Conservation (phyloP, 2,888 invertebrate genomes). For the Tortricodes alternella region DNA sequence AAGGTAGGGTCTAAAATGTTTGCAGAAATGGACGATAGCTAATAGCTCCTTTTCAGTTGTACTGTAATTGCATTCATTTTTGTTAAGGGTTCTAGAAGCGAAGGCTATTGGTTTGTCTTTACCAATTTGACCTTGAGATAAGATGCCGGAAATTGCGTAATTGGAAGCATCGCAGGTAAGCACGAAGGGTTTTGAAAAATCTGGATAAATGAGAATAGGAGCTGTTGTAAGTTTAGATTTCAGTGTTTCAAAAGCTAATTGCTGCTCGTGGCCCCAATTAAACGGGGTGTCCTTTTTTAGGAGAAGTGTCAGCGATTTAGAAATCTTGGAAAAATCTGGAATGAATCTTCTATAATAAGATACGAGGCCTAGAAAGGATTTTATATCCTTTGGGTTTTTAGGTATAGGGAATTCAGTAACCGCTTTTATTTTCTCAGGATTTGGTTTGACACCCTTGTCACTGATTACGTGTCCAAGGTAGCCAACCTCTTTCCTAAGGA, state of each 20-base stretch:
- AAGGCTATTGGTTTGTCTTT: conserved; percentile 21
- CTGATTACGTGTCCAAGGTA: conserved; percentile 27
- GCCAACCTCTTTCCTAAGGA: not conserved
- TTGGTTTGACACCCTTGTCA: conserved; percentile 24
- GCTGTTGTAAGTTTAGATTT: conserved; percentile 10
- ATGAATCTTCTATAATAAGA: conserved; percentile 30
- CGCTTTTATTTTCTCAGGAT: conserved; percentile 29
- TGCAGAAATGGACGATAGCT: conserved; percentile 23
- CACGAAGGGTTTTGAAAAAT: conserved; percentile 17
- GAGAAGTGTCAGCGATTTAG: conserved; percentile 9
- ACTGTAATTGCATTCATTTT: conserved; percentile 12
- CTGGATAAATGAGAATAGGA: conserved; percentile 20
- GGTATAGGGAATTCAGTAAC: conserved; percentile 23
- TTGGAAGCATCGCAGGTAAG: conserved; percentile 17
- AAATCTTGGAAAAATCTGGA: conserved; percentile 19
- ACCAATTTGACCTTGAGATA: conserved; percentile 16
- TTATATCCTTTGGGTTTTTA: conserved; percentile 32
- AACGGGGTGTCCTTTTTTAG: not conserved
- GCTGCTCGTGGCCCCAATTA: not conserved
- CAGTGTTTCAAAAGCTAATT: not conserved
- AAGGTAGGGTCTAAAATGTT: conserved; percentile 32
- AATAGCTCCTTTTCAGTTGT: conserved; percentile 29
- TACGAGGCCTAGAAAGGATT: conserved; percentile 33
- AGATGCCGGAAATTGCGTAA: not conserved
- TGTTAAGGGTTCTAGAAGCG: conserved; percentile 10